Conservation (phyloP, 2,797 vertebrate genomes). For the Hippopotamyrus pictus region DNA sequence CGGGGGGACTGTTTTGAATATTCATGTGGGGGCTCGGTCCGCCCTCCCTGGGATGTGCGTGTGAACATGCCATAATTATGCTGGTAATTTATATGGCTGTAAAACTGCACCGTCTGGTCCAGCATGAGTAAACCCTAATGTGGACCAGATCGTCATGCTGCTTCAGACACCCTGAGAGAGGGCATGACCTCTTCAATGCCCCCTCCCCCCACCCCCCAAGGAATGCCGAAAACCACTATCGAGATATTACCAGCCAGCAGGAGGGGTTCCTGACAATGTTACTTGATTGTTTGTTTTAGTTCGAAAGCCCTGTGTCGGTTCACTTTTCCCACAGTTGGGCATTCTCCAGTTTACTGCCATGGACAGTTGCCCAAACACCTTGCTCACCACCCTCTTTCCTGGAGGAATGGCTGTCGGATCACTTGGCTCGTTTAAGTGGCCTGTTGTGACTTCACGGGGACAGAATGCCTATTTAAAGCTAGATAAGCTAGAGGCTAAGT, state of each 20-base stretch:
- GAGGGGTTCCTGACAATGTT: background rate
- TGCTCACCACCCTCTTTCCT: background rate
- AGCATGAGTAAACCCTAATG: constrained; percentile 41
- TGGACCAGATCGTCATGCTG: constrained; percentile 52
- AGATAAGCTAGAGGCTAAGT: background rate
- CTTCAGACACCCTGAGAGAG: constrained; percentile 48
- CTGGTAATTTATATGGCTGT: constrained; percentile 62
- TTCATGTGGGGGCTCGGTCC: constrained; percentile 58
- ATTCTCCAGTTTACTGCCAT: background rate
- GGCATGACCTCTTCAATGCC: constrained; percentile 49
- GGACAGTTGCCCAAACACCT: background rate
- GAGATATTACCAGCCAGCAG: constrained; percentile 21
- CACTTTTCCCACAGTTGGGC: background rate
- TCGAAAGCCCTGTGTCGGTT: background rate
- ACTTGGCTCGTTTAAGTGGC: background rate
- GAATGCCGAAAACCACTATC: constrained; percentile 42
- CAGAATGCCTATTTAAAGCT: background rate
- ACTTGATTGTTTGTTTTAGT: background rate
- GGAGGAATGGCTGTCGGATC: background rate
- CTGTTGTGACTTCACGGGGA: background rate
- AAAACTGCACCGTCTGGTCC: constrained; percentile 61
- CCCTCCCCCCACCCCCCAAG: constrained; percentile 44
- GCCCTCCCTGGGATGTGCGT: constrained; percentile 53
- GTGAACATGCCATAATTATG: constrained; percentile 59
- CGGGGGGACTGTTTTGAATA: constrained; percentile 51